Evolutionary conservation across 2,797 vertebrate species (phyloP).

Genomic region (Danio jaintianensis): DNA sequence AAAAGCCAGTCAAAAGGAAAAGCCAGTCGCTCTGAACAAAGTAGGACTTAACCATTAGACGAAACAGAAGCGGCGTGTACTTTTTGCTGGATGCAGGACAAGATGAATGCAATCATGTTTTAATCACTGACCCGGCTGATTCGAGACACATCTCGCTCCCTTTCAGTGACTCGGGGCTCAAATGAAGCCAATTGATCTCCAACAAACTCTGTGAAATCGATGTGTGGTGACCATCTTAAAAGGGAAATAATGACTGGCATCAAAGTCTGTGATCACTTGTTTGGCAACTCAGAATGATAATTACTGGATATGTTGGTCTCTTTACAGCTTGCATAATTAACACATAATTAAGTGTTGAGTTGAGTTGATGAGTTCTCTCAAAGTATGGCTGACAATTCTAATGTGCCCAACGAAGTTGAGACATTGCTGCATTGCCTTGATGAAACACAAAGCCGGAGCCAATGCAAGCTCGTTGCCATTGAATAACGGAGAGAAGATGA

Average conservation of each 20-base stretch:
- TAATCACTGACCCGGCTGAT: slow-evolving; percentile 44
- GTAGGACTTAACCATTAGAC: slow-evolving; percentile 35
- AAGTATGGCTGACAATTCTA: slow-evolving; percentile 19
- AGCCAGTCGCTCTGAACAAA: slow-evolving; percentile 40
- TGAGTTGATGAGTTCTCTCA: slow-evolving; percentile 39
- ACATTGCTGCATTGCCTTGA: slow-evolving; percentile 47
- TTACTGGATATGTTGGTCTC: slow-evolving; percentile 48
- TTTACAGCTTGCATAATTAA: slow-evolving; percentile 44
- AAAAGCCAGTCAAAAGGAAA: slow-evolving; percentile 37
- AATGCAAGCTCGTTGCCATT: slow-evolving; percentile 46
- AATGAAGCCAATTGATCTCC: slow-evolving; percentile 54
- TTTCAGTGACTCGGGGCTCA: slow-evolving; percentile 32
- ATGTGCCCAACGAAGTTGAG: slow-evolving; percentile 19
- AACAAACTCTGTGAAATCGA: slow-evolving; percentile 53
- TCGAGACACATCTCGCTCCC: slow-evolving; percentile 9
- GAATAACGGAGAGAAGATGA: slow-evolving; percentile 32
- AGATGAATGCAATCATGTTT: slow-evolving; percentile 51
- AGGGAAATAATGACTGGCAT: slow-evolving; percentile 37
- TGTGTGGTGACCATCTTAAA: slow-evolving; percentile 41
- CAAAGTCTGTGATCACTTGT: slow-evolving; percentile 57
- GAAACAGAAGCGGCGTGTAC: slow-evolving; percentile 41
- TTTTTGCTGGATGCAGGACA: slow-evolving; percentile 50
- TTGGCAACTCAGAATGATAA: slow-evolving; percentile 55
- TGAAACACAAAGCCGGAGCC: slow-evolving; percentile 51
- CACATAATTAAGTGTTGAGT: slow-evolving; percentile 41